Conservation (phyloP, 1,140 invertebrate genomes). For the Drosophila fuyamai region DNA sequence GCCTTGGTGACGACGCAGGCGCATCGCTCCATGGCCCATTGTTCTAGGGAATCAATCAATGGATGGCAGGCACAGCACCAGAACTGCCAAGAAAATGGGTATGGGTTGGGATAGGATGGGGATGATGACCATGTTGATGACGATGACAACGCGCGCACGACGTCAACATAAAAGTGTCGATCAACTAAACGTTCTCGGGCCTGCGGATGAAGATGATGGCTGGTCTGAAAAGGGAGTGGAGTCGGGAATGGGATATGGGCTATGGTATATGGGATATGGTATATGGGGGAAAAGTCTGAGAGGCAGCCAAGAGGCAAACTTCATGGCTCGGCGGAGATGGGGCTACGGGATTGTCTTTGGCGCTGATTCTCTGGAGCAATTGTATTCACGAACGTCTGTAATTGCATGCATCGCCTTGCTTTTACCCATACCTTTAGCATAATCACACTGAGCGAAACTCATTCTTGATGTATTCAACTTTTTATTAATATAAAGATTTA, state of each 20-base stretch:
- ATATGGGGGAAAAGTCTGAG: conserved; percentile 27
- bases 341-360: conserved; percentile 27
- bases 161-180: conserved; percentile 83
- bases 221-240: conserved; percentile 14
- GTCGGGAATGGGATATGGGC: conserved; percentile 1
- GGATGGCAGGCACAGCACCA: conserved; percentile 73
- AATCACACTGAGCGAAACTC: conserved; percentile 7
- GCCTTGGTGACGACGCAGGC: conserved; percentile 24
- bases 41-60: conserved; percentile 81
- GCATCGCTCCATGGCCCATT: conserved; percentile 58
- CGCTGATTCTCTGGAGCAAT: conserved; percentile 72
- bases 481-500: not conserved
- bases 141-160: conserved; percentile 81
- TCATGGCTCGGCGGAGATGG: conserved; percentile 67
- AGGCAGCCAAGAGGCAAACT: conserved; percentile 74
- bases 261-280: conserved; percentile 6
- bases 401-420: conserved; percentile 76
- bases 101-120: not conserved
- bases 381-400: conserved; percentile 72
- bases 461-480: not conserved
- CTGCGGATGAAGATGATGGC: conserved; percentile 24
- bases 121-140: conserved; percentile 55
- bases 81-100: conserved; percentile 64
- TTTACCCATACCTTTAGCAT: conserved; percentile 11
- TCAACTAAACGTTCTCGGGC: conserved; percentile 78